Evolutionary conservation across 2,113 vertebrate genomes (phyloP).

Genomic region (Oryzias curvinotus): DNA sequence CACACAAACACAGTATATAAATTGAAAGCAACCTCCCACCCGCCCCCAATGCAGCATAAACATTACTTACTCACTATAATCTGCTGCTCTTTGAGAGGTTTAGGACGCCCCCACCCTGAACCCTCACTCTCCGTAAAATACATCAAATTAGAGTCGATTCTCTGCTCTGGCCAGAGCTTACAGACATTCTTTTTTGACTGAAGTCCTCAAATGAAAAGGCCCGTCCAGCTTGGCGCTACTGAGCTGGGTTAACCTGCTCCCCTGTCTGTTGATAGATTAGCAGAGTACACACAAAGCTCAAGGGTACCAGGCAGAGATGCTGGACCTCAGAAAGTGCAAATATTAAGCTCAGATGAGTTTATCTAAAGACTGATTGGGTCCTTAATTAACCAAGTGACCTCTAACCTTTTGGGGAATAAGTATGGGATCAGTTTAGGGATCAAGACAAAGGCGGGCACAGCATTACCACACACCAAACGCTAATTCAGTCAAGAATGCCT

Average conservation of each 20-base stretch:
- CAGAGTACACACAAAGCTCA: slow-evolving; percentile 80
- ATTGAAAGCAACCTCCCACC: slow-evolving; percentile 50
- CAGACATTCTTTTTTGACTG: slow-evolving; percentile 89
- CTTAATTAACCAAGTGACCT: slow-evolving; percentile 95
- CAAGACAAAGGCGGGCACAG: slow-evolving; percentile 84
- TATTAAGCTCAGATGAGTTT: slow-evolving; percentile 91
- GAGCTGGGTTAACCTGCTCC: slow-evolving; percentile 84
- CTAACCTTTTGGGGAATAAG: slow-evolving; percentile 92
- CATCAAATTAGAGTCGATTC: slow-evolving; percentile 82
- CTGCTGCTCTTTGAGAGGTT: slow-evolving; percentile 75
- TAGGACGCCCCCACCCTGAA: slow-evolving; percentile 71
- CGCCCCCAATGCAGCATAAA: slow-evolving; percentile 52
- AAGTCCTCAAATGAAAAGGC: slow-evolving; percentile 85
- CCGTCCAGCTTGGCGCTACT: slow-evolving; percentile 82
- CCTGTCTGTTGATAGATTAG: slow-evolving; percentile 90
- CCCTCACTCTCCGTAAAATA: slow-evolving; percentile 62
- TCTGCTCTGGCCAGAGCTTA: slow-evolving; percentile 85
- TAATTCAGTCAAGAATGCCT: slow-evolving; percentile 98
- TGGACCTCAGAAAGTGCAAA: slow-evolving; percentile 85
- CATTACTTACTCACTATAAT: slow-evolving; percentile 62
- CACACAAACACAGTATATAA: slow-evolving; percentile 53
- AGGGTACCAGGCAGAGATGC: slow-evolving; percentile 92
- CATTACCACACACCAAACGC: slow-evolving; percentile 90
- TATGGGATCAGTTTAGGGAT: slow-evolving; percentile 91
- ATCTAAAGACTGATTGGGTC: slow-evolving; percentile 86